Base-by-base conservation (phyloP, 2,888 invertebrate species). In the Eugnorisma glareosa region DNA sequence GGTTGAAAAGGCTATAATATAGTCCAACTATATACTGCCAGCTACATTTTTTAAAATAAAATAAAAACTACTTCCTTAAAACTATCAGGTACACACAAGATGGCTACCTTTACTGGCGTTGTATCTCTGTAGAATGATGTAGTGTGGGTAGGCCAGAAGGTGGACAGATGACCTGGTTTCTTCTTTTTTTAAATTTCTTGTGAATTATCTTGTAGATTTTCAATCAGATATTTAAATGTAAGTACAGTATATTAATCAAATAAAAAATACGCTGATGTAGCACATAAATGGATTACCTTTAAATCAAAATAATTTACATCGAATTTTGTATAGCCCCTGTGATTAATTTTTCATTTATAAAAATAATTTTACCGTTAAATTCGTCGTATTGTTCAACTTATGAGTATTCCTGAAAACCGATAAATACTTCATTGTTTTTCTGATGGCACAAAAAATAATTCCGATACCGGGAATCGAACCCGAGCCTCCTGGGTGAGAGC, bases 401-500 rank as follows among this genome's bases (percentile, higher is more conserved):
- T 3, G n/a, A n/a, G n/a, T n/a, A n/a, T n/a, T n/a, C n/a, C n/a
- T n/a, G n/a, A n/a, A n/a, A n/a, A n/a, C n/a, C n/a, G n/a, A n/a
- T n/a, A n/a, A n/a, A n/a, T n/a, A n/a, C n/a, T n/a, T n/a, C n/a
- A n/a, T n/a, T n/a, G n/a, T n/a, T n/a, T n/a, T n/a, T n/a, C n/a
- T n/a, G n/a, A n/a, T n/a, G n/a, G n/a, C n/a, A n/a, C 40, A 64
- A 64, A 81, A 80, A 81, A 13, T 59, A 21, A 63, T 96, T 97
- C 97, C 97, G 95, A 95, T 97, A 97, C 97, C 97, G 96, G 97
- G 96, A 97, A 97, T 97, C 96, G 97, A 97, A 97, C 97, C 97
- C 97, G 97, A 96, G 96, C 97, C 97, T 97, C 97, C 97, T 97
- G 97, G 97, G 97, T 97, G 97, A 97, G 97, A 97, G 97, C 97